Conservation (phyloP, 2,888 invertebrate species). For the Hyles lineata region DNA sequence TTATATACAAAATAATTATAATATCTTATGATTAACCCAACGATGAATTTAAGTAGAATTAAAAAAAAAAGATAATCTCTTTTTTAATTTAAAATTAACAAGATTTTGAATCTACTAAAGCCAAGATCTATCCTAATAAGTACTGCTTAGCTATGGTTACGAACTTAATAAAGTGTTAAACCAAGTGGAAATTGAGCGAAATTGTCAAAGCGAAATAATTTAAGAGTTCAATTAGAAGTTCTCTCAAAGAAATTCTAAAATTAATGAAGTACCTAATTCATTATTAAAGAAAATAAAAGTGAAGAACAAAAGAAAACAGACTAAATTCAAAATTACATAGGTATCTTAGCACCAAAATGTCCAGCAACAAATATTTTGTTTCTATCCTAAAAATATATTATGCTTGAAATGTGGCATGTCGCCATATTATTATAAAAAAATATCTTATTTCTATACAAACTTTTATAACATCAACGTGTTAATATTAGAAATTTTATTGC, state of each 20-base stretch:
- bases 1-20: conserved; percentile 15
- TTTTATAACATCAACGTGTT: background rate
- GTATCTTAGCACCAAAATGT: conserved; percentile 63
- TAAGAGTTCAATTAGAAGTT: too few relatives aligned
- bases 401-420: background rate
- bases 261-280: background rate
- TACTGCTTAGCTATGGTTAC: too few relatives aligned
- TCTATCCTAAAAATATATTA: conserved; percentile 4
- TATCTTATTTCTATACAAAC: background rate
- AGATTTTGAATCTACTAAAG: too few relatives aligned
- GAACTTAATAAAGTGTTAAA: background rate
- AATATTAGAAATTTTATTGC: background rate
- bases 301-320: background rate
- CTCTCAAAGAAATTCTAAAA: too few relatives aligned
- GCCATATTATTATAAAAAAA: background rate
- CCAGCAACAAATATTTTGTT: conserved; percentile 50
- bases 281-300: background rate
- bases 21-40: background rate
- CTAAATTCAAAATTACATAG: conserved; percentile 22
- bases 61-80: background rate
- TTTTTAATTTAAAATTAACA: background rate
- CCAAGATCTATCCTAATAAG: too few relatives aligned
- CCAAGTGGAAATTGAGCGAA: background rate
- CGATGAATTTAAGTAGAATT: background rate
- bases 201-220: too few relatives aligned